phyloP scores from a whole-genome alignment of 2,888 invertebrate species.

The Marasmarcha lunaedactyla region DNA sequence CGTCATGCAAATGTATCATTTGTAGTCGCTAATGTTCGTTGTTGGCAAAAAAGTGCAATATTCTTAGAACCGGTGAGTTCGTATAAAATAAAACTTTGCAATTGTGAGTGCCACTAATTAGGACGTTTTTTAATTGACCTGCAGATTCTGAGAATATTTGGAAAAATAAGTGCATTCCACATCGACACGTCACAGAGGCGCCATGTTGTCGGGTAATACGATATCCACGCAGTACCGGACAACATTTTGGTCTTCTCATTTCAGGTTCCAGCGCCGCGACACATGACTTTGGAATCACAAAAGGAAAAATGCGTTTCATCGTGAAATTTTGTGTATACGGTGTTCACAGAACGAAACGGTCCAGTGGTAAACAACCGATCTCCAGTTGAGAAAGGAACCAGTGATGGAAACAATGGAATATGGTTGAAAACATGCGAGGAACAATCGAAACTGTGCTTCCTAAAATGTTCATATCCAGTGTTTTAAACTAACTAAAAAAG shows the following conservation, averaged over 20 bases:
- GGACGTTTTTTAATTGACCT: too few relatives aligned
- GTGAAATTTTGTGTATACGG: constrained; percentile 36
- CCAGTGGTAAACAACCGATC: constrained; percentile 30
- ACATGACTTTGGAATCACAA: constrained; percentile 40
- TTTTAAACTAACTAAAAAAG: background rate
- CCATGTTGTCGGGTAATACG: constrained; percentile 33
- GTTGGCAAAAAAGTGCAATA: too few relatives aligned
- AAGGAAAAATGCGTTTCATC: constrained; percentile 63
- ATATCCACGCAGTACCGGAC: constrained; percentile 13
- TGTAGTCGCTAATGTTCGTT: too few relatives aligned
- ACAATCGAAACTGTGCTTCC: constrained; percentile 53
- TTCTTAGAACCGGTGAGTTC: too few relatives aligned
- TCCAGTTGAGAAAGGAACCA: constrained; percentile 53
- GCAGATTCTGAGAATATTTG: too few relatives aligned
- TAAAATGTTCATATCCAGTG: constrained; percentile 43
- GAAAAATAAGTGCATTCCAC: constrained; percentile 57
- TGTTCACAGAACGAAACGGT: constrained; percentile 52
- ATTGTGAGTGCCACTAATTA: too few relatives aligned
- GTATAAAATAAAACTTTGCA: too few relatives aligned
- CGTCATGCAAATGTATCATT: too few relatives aligned
- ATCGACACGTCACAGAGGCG: constrained; percentile 21
- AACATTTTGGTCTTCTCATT: constrained; percentile 29
- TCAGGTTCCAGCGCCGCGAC: constrained; percentile 38
- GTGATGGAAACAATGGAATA: constrained; percentile 62
- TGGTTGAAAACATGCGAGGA: constrained; percentile 45